A percentile compares a stretch with the other conserved stretches of the same genome.
Conservation (phyloP, 2,888 invertebrate genomes). For the Cryptus viduatorius region DNA sequence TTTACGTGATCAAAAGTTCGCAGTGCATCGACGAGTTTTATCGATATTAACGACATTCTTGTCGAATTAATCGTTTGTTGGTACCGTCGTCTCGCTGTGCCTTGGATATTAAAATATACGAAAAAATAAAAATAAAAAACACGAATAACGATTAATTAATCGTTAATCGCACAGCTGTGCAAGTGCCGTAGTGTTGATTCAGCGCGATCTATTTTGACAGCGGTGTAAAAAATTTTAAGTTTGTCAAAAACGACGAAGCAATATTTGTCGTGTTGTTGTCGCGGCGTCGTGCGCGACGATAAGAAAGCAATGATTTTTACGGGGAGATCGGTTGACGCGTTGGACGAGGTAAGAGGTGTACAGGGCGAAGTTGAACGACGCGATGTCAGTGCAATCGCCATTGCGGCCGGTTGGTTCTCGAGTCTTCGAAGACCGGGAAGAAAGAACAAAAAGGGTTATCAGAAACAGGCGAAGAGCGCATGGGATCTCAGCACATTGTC, state of each 20-base stretch:
- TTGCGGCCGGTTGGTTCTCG: constrained; percentile 92
- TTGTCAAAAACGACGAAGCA: constrained; percentile 5
- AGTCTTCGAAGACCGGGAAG: constrained; percentile 89
- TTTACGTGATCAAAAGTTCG: neutral
- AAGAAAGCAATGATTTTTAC: constrained; percentile 80
- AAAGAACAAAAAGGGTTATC: constrained; percentile 78
- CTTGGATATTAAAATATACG: neutral
- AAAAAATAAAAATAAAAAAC: neutral
- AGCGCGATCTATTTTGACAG: neutral
- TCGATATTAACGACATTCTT: neutral
- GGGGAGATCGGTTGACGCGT: constrained; percentile 80
- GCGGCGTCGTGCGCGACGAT: constrained; percentile 25
- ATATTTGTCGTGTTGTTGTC: constrained; percentile 18
- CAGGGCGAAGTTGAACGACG: constrained; percentile 72
- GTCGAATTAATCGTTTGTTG: too few relatives aligned
- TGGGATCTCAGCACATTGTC: constrained; percentile 88
- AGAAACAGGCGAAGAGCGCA: constrained; percentile 85
- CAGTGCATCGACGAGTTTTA: neutral
- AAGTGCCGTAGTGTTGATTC: neutral
- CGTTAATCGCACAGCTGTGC: constrained; percentile 13
- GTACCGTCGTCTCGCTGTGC: neutral
- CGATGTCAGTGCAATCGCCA: constrained; percentile 78
- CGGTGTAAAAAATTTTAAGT: neutral
- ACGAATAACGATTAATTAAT: too few relatives aligned
- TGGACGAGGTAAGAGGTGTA: constrained; percentile 78